phyloP scores from a whole-genome alignment of 2,797 vertebrate genomes.

The Neosilurus hyrtlii region DNA sequence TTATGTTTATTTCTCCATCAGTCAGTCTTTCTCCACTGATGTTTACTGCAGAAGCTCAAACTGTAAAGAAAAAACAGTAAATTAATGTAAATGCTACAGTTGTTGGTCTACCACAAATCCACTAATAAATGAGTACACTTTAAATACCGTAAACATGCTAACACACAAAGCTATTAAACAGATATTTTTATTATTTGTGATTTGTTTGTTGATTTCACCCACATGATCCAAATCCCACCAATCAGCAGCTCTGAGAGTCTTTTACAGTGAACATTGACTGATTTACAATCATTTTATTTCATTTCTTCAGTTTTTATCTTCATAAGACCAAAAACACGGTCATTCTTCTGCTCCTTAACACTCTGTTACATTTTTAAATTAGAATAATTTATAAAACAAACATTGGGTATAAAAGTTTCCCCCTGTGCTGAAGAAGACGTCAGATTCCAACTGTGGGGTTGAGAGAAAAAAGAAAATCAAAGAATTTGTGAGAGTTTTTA shows the following conservation, averaged over 20 bases:
- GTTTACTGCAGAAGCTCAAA: not conserved
- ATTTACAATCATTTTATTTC: not conserved
- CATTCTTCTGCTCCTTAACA: not conserved
- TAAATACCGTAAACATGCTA: not conserved
- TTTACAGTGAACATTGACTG: not conserved
- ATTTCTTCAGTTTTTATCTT: not conserved
- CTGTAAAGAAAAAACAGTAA: not conserved
- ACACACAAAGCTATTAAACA: not conserved
- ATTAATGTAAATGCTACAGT: not conserved
- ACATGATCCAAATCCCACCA: not conserved
- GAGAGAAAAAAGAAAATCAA: not conserved
- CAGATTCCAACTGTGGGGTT: not conserved
- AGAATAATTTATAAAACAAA: conserved; percentile 2
- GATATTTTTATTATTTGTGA: not conserved
- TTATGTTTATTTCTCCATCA: not conserved
- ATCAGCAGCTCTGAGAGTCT: not conserved
- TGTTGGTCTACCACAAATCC: not conserved
- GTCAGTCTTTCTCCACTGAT: not conserved
- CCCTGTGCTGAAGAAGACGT: not conserved
- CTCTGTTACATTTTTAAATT: not conserved
- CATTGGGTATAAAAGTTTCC: not conserved
- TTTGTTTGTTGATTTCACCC: not conserved
- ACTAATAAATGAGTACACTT: not conserved
- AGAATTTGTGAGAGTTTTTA: not conserved
- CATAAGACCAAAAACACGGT: no score